A percentile compares a stretch with the other conserved stretches of the same genome.
phyloP scores from a whole-genome alignment of 2,797 vertebrate species.

The Micrastur ruficollis region DNA sequence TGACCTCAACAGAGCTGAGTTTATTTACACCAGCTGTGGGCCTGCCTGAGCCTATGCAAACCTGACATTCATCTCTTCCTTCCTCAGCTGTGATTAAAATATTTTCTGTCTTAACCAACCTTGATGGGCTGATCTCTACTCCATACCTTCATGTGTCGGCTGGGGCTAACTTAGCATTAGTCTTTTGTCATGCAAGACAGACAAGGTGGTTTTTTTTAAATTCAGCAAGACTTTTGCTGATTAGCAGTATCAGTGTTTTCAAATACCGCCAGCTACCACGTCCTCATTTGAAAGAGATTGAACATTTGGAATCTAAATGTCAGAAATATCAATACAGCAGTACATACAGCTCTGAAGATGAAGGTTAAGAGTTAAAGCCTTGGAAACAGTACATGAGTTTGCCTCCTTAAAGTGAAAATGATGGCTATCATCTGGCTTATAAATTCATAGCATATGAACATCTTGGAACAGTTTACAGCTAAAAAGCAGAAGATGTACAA shows the following conservation, averaged over 20 bases:
- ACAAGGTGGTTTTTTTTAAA: background rate
- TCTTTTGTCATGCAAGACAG: background rate
- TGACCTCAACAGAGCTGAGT: background rate
- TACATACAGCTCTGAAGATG: background rate
- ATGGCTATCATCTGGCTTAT: constrained; percentile 20
- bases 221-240: background rate
- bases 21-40: background rate
- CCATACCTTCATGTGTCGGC: background rate
- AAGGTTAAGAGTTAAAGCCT: constrained; percentile 6
- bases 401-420: background rate
- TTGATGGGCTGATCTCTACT: background rate
- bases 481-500: background rate
- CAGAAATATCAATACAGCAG: constrained; percentile 17
- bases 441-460: background rate
- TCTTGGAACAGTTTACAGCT: constrained; percentile 2
- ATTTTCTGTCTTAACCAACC: background rate
- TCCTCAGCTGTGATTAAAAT: background rate
- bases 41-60: background rate
- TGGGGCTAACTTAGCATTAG: background rate
- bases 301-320: constrained; percentile 4
- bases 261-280: background rate
- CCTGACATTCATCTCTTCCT: background rate
- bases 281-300: background rate
- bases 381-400: background rate
- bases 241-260: background rate